phyloP scores from a whole-genome alignment of 2,888 invertebrate species.

The Agrotis puta region DNA sequence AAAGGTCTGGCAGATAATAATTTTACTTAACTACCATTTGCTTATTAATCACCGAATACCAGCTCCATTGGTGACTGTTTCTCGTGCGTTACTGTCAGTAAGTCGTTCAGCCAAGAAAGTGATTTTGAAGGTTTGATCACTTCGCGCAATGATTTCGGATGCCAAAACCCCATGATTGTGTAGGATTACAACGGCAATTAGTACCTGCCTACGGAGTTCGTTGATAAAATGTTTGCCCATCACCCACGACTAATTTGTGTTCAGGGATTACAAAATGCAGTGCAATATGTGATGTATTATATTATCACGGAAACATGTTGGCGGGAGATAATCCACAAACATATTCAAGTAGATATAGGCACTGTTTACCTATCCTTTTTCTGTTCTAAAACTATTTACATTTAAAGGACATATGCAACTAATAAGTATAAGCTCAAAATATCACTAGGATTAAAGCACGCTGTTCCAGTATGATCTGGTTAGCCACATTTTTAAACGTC shows the following conservation, averaged over 20 bases:
- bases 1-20: too few relatives aligned
- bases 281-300: conserved; percentile 13
- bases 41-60: too few relatives aligned
- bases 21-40: too few relatives aligned
- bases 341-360: neutral
- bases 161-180: conserved; percentile 4
- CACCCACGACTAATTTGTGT: conserved; percentile 18
- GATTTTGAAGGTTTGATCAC: too few relatives aligned
- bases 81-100: too few relatives aligned
- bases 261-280: conserved; percentile 19
- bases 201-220: neutral
- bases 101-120: neutral
- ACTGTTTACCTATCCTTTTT: neutral
- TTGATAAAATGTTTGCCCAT: conserved; percentile 17
- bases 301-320: conserved; percentile 15
- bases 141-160: neutral
- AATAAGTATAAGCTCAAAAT: too few relatives aligned
- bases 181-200: conserved; percentile 37
- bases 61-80: too few relatives aligned
- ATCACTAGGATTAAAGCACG: too few relatives aligned
- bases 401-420: too few relatives aligned
- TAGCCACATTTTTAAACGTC: too few relatives aligned
- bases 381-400: too few relatives aligned
- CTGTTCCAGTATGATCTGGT: too few relatives aligned
- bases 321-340: conserved; percentile 4